Percentiles rank a stretch among this genome's conserved stretches.
phyloP scores from a whole-genome alignment of 2,888 invertebrate species.

The Ophraella communa region DNA sequence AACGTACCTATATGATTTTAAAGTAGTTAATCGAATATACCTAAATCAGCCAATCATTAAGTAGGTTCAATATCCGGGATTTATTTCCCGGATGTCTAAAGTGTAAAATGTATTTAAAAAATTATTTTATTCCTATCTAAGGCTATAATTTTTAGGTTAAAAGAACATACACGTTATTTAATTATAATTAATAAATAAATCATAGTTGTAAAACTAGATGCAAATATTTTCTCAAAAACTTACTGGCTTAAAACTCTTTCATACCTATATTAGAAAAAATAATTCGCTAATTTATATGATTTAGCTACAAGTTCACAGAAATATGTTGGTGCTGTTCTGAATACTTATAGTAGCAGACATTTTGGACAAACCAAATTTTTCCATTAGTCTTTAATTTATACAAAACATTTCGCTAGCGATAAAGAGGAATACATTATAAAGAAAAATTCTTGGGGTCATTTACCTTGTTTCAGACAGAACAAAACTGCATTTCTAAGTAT shows the following conservation, averaged over 20 bases:
- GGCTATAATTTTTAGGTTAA: background rate
- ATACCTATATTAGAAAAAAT: too few species aligned
- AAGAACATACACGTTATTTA: background rate
- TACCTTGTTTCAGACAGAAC: background rate
- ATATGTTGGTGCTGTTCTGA: too few species aligned
- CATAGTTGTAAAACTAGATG: background rate
- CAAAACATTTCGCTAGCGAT: background rate
- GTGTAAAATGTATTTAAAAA: background rate
- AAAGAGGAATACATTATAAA: background rate
- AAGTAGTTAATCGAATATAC: background rate
- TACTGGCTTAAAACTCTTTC: too few species aligned
- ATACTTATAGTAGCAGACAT: background rate
- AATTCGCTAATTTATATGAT: too few species aligned
- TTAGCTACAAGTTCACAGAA: too few species aligned
- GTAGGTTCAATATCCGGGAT: background rate
- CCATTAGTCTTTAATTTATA: background rate
- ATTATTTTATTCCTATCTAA: background rate
- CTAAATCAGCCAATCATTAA: background rate
- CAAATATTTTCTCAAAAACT: too few species aligned
- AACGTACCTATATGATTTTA: too few species aligned
- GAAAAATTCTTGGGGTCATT: background rate
- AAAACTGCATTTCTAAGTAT: background rate
- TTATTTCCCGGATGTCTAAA: background rate
- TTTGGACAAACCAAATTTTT: background rate
- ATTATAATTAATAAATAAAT: background rate